Conservation (phyloP, 2,888 invertebrate genomes). For the Idaea dimidiata region DNA sequence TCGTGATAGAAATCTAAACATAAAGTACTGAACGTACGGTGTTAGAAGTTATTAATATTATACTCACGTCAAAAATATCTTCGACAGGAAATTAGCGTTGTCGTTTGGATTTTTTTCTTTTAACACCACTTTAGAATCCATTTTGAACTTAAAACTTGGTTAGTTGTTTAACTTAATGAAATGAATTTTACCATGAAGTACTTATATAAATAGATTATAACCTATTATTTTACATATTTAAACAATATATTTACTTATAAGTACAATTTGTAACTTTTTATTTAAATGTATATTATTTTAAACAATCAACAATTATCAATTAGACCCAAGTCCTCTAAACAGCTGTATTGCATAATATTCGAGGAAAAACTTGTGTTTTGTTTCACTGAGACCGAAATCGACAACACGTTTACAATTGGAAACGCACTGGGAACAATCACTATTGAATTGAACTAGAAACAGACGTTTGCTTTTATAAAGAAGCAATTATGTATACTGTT, state of each 20-base stretch:
- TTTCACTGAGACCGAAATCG: constrained; percentile 20
- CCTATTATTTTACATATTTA: neutral
- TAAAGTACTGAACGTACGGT: too few species aligned
- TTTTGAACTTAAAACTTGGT: constrained; percentile 36
- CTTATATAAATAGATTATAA: neutral
- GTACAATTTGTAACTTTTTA: too few species aligned
- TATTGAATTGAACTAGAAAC: constrained; percentile 16
- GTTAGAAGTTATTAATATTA: neutral
- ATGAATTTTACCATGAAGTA: neutral
- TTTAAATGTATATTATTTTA: constrained; percentile 3
- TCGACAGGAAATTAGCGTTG: constrained; percentile 80
- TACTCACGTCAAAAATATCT: constrained; percentile 84
- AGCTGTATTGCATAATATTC: constrained; percentile 36
- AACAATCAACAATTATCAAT: constrained; percentile 19
- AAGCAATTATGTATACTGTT: constrained; percentile 7
- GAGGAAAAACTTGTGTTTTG: constrained; percentile 27
- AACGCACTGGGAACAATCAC: constrained; percentile 17
- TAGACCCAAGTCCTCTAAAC: constrained; percentile 16
- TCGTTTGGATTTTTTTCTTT: constrained; percentile 82
- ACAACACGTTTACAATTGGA: constrained; percentile 21
- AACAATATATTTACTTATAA: neutral
- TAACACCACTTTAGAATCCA: constrained; percentile 83
- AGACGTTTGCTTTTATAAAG: constrained; percentile 11
- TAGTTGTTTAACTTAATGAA: neutral
- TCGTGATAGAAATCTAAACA: too few species aligned